Percentiles rank a stretch among this genome's conserved stretches.
Conservation (phyloP, 2,888 invertebrate species). For the Oxytorus armatus region DNA sequence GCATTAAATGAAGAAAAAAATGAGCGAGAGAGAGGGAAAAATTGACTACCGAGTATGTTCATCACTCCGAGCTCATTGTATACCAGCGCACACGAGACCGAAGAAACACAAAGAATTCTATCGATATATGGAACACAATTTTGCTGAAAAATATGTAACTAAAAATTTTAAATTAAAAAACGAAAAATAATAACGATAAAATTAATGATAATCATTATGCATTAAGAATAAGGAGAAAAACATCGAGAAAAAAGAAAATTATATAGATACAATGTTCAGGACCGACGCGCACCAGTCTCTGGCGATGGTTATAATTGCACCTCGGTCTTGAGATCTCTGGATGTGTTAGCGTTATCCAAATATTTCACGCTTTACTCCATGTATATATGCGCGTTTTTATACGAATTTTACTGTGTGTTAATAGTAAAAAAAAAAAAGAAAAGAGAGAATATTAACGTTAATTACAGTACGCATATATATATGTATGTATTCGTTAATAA, state of each 20-base stretch:
- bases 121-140: constrained; percentile 52
- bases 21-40: too few species aligned
- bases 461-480: constrained; percentile 23
- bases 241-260: constrained; percentile 34
- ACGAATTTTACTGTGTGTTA: constrained; percentile 41
- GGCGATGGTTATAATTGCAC: constrained; percentile 44
- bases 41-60: constrained; percentile 42
- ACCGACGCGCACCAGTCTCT: constrained; percentile 52
- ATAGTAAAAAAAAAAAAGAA: constrained; percentile 6
- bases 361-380: constrained; percentile 60
- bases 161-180: constrained; percentile 36
- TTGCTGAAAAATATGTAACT: constrained; percentile 68
- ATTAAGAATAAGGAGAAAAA: constrained; percentile 39
- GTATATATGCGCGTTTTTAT: constrained; percentile 60
- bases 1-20: too few species aligned
- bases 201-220: constrained; percentile 53
- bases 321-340: constrained; percentile 54
- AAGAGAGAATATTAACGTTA: constrained; percentile 27
- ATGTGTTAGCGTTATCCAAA: constrained; percentile 51
- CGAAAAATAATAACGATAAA: constrained; percentile 53
- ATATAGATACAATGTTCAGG: constrained; percentile 24
- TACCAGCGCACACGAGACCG: constrained; percentile 63
- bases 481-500: constrained; percentile 66
- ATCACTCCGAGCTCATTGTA: constrained; percentile 39
- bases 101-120: constrained; percentile 65